Conservation (phyloP, 2,888 invertebrate genomes). For the Xestia sexstrigata region DNA sequence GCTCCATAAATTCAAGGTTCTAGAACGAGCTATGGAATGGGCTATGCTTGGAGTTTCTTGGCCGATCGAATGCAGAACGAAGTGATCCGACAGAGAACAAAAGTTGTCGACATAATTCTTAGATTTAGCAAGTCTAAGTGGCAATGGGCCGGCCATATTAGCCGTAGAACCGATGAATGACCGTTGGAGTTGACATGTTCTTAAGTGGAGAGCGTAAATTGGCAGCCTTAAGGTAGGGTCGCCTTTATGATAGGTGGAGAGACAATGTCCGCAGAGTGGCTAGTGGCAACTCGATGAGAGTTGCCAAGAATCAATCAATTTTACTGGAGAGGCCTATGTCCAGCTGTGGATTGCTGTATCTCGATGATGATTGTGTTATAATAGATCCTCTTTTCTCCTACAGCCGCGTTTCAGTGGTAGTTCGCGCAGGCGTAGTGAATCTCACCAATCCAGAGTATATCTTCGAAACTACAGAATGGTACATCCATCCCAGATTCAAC, state of each 20-base stretch:
- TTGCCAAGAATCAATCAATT: too few relatives aligned
- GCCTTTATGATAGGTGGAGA: neutral
- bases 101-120: neutral
- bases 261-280: neutral
- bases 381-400: neutral
- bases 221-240: neutral
- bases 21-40: neutral
- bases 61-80: neutral
- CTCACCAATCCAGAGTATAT: slow-evolving; percentile 2
- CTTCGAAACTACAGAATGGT: slow-evolving; percentile 18
- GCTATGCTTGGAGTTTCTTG: neutral
- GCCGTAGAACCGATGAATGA: neutral
- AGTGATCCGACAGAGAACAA: neutral
- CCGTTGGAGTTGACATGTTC: neutral
- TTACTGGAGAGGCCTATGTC: neutral
- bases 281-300: neutral
- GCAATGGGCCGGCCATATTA: neutral
- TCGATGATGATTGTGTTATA: neutral
- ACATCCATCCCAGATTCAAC: slow-evolving; percentile 5
- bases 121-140: neutral
- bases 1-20: neutral
- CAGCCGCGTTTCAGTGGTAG: neutral
- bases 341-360: neutral
- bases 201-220: neutral
- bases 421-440: slow-evolving; percentile 14